These are phyloP conservation scores for Ciconia stormi DNA, from an alignment of 2,113 vertebrate species.

Conservation along the genomic window DNA sequence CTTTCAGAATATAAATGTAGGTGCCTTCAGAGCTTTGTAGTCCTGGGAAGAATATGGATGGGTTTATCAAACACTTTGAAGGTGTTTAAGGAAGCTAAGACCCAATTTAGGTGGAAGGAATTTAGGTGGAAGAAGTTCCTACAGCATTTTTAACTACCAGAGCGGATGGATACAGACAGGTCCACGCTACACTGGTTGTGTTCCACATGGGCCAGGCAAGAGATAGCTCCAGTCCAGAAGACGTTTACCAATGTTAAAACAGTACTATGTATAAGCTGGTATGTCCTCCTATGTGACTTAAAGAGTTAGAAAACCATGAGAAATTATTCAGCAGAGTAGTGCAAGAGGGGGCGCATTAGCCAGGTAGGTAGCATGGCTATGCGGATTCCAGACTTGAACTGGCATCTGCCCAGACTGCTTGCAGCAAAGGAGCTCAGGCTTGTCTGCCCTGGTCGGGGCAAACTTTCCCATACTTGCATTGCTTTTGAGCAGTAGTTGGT, in stretches of 20 bases:
- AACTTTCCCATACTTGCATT: not conserved
- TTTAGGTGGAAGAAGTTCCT: not conserved
- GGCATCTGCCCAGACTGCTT: not conserved
- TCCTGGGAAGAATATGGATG: not conserved
- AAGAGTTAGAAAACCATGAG: not conserved
- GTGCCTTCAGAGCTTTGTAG: not conserved
- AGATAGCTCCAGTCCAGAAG: not conserved
- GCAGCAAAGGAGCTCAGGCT: not conserved
- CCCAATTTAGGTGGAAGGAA: not conserved
- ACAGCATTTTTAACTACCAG: not conserved
- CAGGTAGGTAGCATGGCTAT: not conserved
- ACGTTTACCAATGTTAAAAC: not conserved
- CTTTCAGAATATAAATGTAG: not conserved
- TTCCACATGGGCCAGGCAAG: not conserved
- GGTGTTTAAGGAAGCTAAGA: not conserved
- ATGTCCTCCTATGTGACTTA: not conserved
- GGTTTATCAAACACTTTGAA: not conserved
- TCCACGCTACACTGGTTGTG: not conserved
- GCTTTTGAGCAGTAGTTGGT: not conserved
- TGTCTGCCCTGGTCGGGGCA: not conserved
- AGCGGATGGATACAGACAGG: not conserved
- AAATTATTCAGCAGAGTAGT: not conserved
- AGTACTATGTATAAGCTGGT: not conserved
- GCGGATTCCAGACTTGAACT: not conserved
- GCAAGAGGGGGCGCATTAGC: not conserved